phyloP scores from a whole-genome alignment of 2,888 invertebrate genomes.

The Scaptomyza flava region DNA sequence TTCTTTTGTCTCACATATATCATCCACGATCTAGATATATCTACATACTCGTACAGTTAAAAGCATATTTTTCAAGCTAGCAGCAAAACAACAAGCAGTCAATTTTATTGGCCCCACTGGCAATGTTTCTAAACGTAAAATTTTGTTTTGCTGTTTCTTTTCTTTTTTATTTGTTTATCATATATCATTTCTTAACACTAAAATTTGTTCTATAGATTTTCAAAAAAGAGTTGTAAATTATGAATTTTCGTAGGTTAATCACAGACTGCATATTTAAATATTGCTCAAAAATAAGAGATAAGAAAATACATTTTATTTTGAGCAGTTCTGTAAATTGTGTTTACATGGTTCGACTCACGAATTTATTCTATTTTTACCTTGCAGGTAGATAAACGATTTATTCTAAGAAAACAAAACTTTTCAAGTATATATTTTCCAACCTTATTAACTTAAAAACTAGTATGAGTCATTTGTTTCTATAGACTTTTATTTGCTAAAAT shows the following conservation, averaged over 20 bases:
- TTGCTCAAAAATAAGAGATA: no score
- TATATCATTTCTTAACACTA: constrained; percentile 15
- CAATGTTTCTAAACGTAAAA: constrained; percentile 2
- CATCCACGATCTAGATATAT: constrained; percentile 17
- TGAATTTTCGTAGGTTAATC: background rate
- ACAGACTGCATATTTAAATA: background rate
- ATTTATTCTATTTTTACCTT: background rate
- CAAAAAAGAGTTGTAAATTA: background rate
- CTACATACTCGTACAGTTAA: constrained; percentile 5
- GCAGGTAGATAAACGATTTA: background rate
- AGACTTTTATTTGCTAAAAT: no score
- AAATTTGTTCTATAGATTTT: background rate
- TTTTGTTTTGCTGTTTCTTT: constrained; percentile 5
- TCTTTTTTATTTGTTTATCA: constrained; percentile 23
- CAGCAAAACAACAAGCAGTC: constrained; percentile 13
- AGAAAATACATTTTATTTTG: background rate
- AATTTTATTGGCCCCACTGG: constrained; percentile 13
- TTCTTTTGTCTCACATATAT: constrained; percentile 47
- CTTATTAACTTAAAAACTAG: no score
- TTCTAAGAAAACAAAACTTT: background rate
- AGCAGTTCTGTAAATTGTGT: background rate
- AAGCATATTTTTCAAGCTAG: constrained; percentile 33
- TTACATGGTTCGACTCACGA: background rate
- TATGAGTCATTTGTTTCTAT: no score
- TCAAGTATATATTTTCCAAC: background rate